Base-by-base conservation (phyloP, 2,888 invertebrate species). In the Campopleginae sp. region DNA sequence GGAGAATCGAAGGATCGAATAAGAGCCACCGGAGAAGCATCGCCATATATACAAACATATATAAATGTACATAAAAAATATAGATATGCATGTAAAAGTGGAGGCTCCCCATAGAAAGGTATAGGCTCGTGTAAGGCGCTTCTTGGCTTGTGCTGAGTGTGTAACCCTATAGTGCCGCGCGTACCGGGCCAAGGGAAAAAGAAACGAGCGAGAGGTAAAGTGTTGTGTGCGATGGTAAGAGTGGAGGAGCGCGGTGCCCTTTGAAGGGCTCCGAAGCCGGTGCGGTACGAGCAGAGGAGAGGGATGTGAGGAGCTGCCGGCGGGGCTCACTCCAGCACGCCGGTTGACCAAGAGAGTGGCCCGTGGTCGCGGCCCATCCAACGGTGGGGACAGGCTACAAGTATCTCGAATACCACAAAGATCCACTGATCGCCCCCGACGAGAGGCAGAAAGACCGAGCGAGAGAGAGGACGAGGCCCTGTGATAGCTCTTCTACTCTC, bases 381-480 rank as follows among this genome's bases (percentile, higher is more conserved):
- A 74, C 80, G 90, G 89, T 89, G 90, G 91, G 80, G 92, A 92
- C 92, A 92, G 91, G 90, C 91, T 93, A 93, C 93, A 93, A 93
- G 93, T 90, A 90, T 92, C 91, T 93, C 90, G 92, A 93, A 93
- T 93, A 93, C 93, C 92, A 92, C 87, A 88, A 80, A 75, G 83
- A 81, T 85, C 84, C 81, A 76, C 87, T 82, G n/a, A n/a, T n/a
- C 82, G 83, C 89, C 90, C 90, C 89, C 89, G 88, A 90, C 81
- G 51, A 51, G 7, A n/a, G n/a, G 19, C 17, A 46, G 51, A 19
- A 19, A 51, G 51, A 51, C 19, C 3, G 23, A 23, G 54, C n/a
- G 51, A 23, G 19, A 51, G 3, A 58, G 54, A 27, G 14, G 14
- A 58, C 27, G 58, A 58, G 58, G 27, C 58, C 58, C 58, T 58